Conservation (phyloP, 2,888 invertebrate genomes). For the Platerodrilus igneus region DNA sequence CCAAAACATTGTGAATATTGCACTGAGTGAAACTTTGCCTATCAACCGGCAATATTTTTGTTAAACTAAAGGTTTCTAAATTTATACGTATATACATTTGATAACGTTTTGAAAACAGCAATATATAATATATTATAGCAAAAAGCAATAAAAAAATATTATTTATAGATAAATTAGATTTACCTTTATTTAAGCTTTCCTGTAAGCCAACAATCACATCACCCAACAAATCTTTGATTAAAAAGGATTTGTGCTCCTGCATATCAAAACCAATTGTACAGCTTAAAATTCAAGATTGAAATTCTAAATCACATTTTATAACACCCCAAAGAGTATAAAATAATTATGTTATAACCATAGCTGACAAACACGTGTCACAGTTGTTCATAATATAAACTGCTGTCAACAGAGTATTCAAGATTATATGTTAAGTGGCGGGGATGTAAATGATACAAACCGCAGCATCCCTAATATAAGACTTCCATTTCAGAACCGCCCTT, state of each 20-base stretch:
- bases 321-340: neutral
- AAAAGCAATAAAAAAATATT: too few relatives aligned
- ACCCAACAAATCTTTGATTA: constrained; percentile 78
- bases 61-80: too few relatives aligned
- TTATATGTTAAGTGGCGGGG: constrained; percentile 24
- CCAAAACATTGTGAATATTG: too few relatives aligned
- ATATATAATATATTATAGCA: too few relatives aligned
- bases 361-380: constrained; percentile 6
- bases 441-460: constrained; percentile 28
- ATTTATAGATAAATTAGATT: constrained; percentile 1
- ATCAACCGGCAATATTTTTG: too few relatives aligned
- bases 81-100: too few relatives aligned
- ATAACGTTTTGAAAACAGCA: too few relatives aligned
- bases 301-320: neutral
- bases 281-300: neutral
- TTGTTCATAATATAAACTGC: constrained; percentile 16
- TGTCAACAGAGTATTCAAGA: constrained; percentile 24
- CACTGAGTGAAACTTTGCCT: too few relatives aligned
- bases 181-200: constrained; percentile 46
- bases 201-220: constrained; percentile 59
- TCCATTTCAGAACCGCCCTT: constrained; percentile 27
- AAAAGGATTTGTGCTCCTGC: constrained; percentile 72
- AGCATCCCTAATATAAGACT: constrained; percentile 24
- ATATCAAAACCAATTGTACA: constrained; percentile 31
- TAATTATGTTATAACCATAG: constrained; percentile 2